Evolutionary conservation across 2,888 invertebrate species (phyloP), one percentile per base, ranked within the genome.

Genomic region (Neoitamus cyanurus): DNA sequence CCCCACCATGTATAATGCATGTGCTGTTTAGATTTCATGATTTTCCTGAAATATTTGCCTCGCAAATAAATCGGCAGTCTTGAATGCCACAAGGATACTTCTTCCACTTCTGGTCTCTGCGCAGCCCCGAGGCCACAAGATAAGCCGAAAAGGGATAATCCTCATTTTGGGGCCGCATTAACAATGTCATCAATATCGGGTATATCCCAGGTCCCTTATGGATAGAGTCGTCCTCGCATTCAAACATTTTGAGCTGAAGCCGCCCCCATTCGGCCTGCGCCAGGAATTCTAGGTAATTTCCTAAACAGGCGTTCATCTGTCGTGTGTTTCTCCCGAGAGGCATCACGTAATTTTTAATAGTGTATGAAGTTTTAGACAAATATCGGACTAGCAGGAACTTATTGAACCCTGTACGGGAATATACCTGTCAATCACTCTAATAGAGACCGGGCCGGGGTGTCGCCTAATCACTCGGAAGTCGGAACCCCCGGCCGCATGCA

Each of bases 1-100:
- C 28, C 25, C 28, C n/a, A n/a, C 46, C 77, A 77, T 77, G 77
- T 77, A 77, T 77, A 77, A 77, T 77, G 46, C 46, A 77, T 77
- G 77, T 77, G 46, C 28, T 77, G 77, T 77, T 77, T 77, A 46
- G 42, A 77, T 77, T 77, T 77, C 77, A 77, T 77, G 77, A 77
- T 77, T 77, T 77, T 77, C 77, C 48, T 77, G 46, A 77, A 77
- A 77, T 77, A 77, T 77, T 77, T 77, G 77, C 42, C 25, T 46
- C 25, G 46, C 46, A 77, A 77, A 77, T 77, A 77, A 77, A 77
- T 77, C 77, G 77, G 77, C 46, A 77, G 46, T 42, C 77, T 77
- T 46, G 36, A 77, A 46, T 77, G 48, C 77, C 77, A 46, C 42
- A 30, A 42, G 42, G 46, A 46, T 77, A 46, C 7, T 46, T 37